phyloP scores from a whole-genome alignment of 2,888 invertebrate species.

The Scelioninae gen. 2 region DNA sequence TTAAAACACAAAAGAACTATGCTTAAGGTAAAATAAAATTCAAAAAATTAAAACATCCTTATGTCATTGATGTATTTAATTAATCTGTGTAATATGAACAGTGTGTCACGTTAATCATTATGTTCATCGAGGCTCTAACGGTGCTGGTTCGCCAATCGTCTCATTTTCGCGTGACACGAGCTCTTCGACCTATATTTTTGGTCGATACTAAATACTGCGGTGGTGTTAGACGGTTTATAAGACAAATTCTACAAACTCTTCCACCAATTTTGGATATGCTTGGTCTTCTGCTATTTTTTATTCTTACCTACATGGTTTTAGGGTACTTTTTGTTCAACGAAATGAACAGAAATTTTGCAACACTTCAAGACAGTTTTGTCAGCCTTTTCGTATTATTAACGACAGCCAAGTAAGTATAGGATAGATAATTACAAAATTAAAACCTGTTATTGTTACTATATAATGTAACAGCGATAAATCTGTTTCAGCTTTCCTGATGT shows the following conservation, averaged over 20 bases:
- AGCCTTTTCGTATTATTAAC: conserved; percentile 93
- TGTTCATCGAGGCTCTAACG: conserved; percentile 88
- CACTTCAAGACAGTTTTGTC: conserved; percentile 88
- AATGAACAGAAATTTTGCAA: conserved; percentile 87
- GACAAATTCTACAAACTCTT: conserved; percentile 89
- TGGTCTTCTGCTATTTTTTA: conserved; percentile 88
- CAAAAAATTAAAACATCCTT: too few species aligned
- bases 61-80: too few species aligned
- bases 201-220: conserved; percentile 91
- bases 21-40: conserved; percentile 82
- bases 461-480: too few species aligned
- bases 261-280: conserved; percentile 94
- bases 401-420: conserved; percentile 92
- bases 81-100: too few species aligned
- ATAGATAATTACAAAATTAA: too few species aligned
- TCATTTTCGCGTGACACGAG: conserved; percentile 91
- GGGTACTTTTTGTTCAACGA: conserved; percentile 89
- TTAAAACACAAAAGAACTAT: conserved; percentile 89
- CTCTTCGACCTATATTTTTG: conserved; percentile 90
- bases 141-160: conserved; percentile 88
- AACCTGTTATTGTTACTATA: too few species aligned
- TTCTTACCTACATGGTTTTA: conserved; percentile 87
- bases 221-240: conserved; percentile 84
- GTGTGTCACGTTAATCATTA: conserved; percentile 85
- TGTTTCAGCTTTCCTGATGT: conserved; percentile 89